A percentile compares a stretch with the other conserved stretches of the same genome.
phyloP scores from a whole-genome alignment of 2,888 invertebrate species.

The Phymatocera aterrima region DNA sequence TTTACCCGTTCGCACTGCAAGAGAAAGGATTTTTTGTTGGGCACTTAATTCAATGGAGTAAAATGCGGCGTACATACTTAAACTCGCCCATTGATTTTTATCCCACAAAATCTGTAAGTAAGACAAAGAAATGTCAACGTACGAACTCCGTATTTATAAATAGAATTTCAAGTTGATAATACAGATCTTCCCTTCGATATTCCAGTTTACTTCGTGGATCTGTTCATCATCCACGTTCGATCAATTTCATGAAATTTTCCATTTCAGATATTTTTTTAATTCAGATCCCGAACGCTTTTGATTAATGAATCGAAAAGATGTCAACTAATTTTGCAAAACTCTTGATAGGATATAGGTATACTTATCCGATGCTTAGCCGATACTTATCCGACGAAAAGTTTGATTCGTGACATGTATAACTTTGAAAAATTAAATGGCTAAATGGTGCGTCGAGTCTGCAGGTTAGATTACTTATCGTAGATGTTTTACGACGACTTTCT shows the following conservation, averaged over 20 bases:
- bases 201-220: no score
- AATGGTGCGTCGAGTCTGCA: not conserved
- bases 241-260: not conserved
- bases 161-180: no score
- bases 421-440: not conserved
- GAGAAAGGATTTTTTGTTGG: not conserved
- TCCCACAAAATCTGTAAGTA: no score
- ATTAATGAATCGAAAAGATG: constrained; percentile 16
- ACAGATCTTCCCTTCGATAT: no score
- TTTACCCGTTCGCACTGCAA: not conserved
- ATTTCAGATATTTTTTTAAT: not conserved
- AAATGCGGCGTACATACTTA: no score
- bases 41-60: no score
- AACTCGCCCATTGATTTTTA: no score
- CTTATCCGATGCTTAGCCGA: no score
- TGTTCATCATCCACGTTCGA: not conserved
- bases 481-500: not conserved
- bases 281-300: not conserved
- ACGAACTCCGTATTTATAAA: no score
- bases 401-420: not conserved
- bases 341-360: no score
- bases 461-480: not conserved
- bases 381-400: not conserved
- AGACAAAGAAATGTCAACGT: no score
- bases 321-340: constrained; percentile 2